A percentile compares a stretch with the other conserved stretches of the same genome.
These are phyloP conservation scores for Subanguina moxae DNA, from an alignment of 1,140 invertebrate species.

Conservation along the genomic window DNA sequence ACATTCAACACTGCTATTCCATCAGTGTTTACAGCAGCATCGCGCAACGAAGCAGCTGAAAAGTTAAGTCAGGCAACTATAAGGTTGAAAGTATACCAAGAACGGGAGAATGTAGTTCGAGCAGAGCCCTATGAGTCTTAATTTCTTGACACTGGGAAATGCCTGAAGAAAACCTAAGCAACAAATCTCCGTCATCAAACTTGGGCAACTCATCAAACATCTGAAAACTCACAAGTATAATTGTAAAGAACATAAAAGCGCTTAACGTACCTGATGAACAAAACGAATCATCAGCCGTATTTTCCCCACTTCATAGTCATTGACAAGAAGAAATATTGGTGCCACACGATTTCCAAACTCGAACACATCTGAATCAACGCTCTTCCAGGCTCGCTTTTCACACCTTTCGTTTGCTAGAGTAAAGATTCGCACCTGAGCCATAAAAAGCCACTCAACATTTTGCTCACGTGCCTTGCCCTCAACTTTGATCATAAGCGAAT, in stretches of 20 bases:
- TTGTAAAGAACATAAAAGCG: not conserved
- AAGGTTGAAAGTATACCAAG: not conserved
- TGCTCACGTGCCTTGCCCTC: not conserved
- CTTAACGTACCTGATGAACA: not conserved
- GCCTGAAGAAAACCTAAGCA: not conserved
- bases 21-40: too few species aligned
- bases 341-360: not conserved
- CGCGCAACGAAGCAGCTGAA: too few species aligned
- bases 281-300: not conserved
- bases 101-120: not conserved
- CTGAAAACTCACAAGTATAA: not conserved
- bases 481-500: too few species aligned
- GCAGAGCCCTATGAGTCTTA: not conserved
- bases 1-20: not conserved
- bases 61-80: too few species aligned
- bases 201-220: not conserved
- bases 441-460: constrained; percentile 2
- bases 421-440: not conserved
- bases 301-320: not conserved
- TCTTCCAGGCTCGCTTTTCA: not conserved
- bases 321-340: constrained; percentile 1
- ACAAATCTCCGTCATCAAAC: not conserved
- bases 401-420: not conserved
- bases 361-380: constrained; percentile 4
- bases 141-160: not conserved